These are phyloP conservation scores for Catharus ustulatus DNA, from an alignment of 2,797 vertebrate species.

Conservation along the genomic window DNA sequence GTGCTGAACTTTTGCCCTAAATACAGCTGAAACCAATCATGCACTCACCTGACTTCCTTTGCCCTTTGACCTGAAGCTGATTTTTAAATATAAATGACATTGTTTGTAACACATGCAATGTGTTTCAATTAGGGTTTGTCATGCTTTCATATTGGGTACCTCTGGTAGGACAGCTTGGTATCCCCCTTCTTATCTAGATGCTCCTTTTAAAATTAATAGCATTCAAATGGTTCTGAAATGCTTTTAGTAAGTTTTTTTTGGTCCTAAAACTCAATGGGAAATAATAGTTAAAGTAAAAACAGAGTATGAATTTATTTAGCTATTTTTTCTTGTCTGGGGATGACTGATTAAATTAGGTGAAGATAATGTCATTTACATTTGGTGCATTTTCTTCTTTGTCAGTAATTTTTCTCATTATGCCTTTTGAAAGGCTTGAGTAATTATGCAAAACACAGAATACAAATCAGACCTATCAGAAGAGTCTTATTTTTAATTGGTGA, in stretches of 20 bases:
- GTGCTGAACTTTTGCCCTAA: background rate
- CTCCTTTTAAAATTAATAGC: background rate
- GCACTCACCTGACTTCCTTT: background rate
- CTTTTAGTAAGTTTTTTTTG: background rate
- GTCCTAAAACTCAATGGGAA: background rate
- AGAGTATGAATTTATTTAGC: conserved; percentile 9
- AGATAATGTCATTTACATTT: conserved; percentile 38
- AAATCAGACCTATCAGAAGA: background rate
- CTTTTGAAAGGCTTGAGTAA: conserved; percentile 17
- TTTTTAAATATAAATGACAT: background rate
- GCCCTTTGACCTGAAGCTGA: background rate
- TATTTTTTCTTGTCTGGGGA: conserved; percentile 20
- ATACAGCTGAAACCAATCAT: background rate
- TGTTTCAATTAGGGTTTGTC: background rate
- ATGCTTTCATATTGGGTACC: background rate
- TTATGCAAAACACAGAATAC: conserved; percentile 3
- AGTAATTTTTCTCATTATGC: conserved; percentile 32
- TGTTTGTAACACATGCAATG: accelerated
- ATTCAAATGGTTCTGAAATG: background rate
- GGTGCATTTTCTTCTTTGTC: conserved; percentile 11
- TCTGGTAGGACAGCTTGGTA: background rate
- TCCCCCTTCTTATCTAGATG: background rate
- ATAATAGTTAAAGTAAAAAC: background rate
- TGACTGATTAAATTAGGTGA: conserved; percentile 43
- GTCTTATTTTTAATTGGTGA: background rate